Conservation (phyloP, 2,113 vertebrate species). For the Lampris incognitus region DNA sequence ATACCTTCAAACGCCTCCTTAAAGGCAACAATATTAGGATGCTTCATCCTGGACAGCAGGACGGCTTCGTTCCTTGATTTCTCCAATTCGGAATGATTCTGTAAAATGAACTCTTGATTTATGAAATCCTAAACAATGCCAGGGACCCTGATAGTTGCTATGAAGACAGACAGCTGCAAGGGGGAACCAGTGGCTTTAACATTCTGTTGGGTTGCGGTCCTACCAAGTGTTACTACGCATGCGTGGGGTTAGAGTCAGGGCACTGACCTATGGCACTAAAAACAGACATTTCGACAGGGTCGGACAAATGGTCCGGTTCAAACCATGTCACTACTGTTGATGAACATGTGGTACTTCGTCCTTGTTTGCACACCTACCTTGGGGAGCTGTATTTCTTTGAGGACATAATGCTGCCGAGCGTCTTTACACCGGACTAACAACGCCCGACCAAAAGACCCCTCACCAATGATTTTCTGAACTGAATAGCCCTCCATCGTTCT, state of each 20-base stretch:
- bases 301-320: background rate
- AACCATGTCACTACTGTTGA: background rate
- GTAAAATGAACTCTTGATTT: constrained; percentile 45
- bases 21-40: constrained; percentile 90
- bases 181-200: background rate
- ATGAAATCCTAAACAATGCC: constrained; percentile 36
- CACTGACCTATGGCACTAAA: no score
- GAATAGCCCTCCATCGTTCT: constrained; percentile 85
- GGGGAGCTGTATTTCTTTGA: constrained; percentile 92
- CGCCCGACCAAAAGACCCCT: constrained; percentile 91
- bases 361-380: constrained; percentile 78
- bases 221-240: no score
- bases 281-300: no score
- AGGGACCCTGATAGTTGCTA: background rate
- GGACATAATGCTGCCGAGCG: constrained; percentile 79
- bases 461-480: constrained; percentile 84
- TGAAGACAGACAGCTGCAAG: constrained; percentile 34
- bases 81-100: constrained; percentile 81
- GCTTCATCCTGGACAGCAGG: constrained; percentile 91
- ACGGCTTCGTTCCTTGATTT: constrained; percentile 87
- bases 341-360: background rate
- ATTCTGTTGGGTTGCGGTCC: no score
- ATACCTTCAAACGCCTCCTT: constrained; percentile 91
- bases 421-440: constrained; percentile 81
- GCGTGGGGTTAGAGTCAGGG: no score